Conservation (phyloP, 2,113 vertebrate genomes). For the Myotis davidii region DNA sequence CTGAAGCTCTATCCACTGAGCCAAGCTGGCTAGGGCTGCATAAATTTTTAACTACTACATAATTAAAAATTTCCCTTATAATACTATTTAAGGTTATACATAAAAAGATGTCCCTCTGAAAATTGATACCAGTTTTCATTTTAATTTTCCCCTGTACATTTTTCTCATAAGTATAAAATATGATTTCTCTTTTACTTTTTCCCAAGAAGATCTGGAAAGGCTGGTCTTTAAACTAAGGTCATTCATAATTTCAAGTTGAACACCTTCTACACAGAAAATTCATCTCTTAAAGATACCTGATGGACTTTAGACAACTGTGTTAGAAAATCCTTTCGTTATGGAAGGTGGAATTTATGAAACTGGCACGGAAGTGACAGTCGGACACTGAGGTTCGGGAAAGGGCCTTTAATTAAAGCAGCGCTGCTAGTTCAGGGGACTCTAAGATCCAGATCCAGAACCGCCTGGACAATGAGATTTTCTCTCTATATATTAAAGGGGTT, state of each 20-base stretch:
- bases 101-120: constrained; percentile 14
- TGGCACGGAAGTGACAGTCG: too few relatives aligned
- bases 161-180: background rate
- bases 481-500: too few relatives aligned
- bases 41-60: background rate
- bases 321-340: background rate
- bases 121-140: background rate
- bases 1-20: too few relatives aligned
- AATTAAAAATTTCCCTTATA: constrained; percentile 4
- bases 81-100: background rate
- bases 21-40: background rate
- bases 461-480: too few relatives aligned
- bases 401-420: too few relatives aligned
- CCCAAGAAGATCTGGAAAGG: background rate
- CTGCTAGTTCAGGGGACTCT: too few relatives aligned
- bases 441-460: too few relatives aligned
- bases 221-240: background rate
- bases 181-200: background rate
- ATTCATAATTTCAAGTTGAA: background rate
- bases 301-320: background rate
- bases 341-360: too few relatives aligned
- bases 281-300: background rate
- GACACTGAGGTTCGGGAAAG: too few relatives aligned
- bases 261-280: background rate
- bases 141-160: background rate